A percentile compares a stretch with the other conserved stretches of the same genome.
phyloP scores from a whole-genome alignment of 2,113 vertebrate species.

The Anhinga anhinga region DNA sequence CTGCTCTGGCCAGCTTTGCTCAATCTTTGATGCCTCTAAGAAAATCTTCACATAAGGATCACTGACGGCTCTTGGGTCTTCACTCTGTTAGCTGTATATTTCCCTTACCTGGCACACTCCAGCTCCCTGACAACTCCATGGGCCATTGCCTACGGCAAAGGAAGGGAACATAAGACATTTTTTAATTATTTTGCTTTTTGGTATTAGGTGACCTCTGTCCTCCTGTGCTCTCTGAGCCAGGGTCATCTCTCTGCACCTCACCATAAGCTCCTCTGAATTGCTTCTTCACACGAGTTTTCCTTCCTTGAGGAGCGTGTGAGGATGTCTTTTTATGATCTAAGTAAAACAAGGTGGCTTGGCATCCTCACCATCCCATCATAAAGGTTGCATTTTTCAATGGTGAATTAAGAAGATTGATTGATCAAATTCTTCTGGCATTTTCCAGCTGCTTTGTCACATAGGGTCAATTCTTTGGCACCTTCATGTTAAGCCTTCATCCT shows the following conservation, averaged over 20 bases:
- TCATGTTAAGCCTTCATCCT: neutral
- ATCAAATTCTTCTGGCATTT: constrained; percentile 5
- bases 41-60: neutral
- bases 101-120: neutral
- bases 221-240: neutral
- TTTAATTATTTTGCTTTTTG: neutral
- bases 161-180: neutral
- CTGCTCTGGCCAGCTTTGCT: neutral
- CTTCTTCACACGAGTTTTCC: neutral
- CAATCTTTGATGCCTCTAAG: neutral
- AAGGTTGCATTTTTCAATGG: neutral
- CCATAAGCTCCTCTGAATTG: neutral
- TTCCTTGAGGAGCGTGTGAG: neutral
- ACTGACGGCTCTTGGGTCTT: neutral
- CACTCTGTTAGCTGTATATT: neutral
- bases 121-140: neutral
- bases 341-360: neutral
- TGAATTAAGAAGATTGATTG: neutral
- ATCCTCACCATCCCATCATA: neutral
- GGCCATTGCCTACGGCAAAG: neutral
- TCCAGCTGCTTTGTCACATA: neutral
- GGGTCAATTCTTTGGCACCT: neutral
- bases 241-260: neutral
- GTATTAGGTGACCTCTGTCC: neutral
- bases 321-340: neutral